phyloP scores from a whole-genome alignment of 2,113 vertebrate species.

The Sterna hirundo region DNA sequence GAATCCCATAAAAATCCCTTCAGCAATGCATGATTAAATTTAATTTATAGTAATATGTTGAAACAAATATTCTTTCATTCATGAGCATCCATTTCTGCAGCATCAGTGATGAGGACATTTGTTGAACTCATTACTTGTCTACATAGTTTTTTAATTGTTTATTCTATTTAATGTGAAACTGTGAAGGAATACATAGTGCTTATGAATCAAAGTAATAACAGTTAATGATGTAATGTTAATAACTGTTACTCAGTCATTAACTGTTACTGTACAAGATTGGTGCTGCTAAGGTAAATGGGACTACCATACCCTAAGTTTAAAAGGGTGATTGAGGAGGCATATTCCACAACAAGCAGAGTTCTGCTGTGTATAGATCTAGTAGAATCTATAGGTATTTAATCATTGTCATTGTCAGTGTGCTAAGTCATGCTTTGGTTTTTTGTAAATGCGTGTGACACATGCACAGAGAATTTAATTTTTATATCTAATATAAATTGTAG shows the following conservation, averaged over 20 bases:
- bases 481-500: not conserved
- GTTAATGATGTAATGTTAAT: not conserved
- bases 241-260: not conserved
- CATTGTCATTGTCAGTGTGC: not conserved
- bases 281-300: not conserved
- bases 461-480: not conserved
- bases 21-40: not conserved
- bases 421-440: not conserved
- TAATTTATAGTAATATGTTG: not conserved
- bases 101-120: not conserved
- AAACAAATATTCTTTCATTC: not conserved
- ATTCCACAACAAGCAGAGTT: not conserved
- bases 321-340: not conserved
- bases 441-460: fast-evolving
- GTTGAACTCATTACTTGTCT: not conserved
- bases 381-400: not conserved
- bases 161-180: not conserved
- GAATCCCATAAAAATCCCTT: not conserved
- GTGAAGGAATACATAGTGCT: not conserved
- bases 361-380: not conserved
- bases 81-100: not conserved
- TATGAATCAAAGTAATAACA: not conserved
- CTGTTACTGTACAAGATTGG: fast-evolving
- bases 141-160: not conserved
- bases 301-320: not conserved